Evolutionary conservation across 2,888 invertebrate species (phyloP), one percentile per base, ranked within the genome.

Genomic region (Notocelia uddmanniana): DNA sequence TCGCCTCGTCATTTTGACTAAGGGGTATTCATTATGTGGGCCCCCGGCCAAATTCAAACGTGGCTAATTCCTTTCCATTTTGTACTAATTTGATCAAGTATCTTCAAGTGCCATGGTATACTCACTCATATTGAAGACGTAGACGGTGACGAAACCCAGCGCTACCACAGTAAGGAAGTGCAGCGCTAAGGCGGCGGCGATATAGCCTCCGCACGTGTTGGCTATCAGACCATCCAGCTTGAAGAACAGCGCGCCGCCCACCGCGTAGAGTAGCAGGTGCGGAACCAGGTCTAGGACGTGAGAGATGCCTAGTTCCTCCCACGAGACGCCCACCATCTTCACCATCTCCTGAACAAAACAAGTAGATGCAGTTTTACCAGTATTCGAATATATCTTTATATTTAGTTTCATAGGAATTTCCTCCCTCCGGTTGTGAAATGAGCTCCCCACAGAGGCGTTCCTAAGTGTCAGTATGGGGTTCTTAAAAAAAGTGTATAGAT

Each of bases 281-380:
- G 95, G 82, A 57, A 96, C 84, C 60, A 95, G 94, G 83, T 96
- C 96, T 63, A 96, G 81, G 80, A 96, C 96, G 95, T 97, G 96
- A 0, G 96, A 95, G 2, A 94, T 23, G 94, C 95, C 96, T 68
- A 97, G 94, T 75, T 95, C 87, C 91, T 95, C 95, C 55, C 94
- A 93, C 21, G 95, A 94, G 68, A 97, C 91, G 0, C 97, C 97
- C 91, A 96, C 96, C 95, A 97, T 96, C 88, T 96, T 96, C 94
- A 97, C 95, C 26, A 96, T 94, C 86, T 97, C 97, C 96, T 97
- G 85, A 5, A 52, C 9, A 10, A 3, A 23, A 19, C 5, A 31
- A 0, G 18, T 37, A 6, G 23, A 13, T 54, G 15, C 15, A 45
- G 5, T 45, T 15, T 15, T 41, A 41, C 8, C 21, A 37, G 23